Evolutionary conservation across 2,888 invertebrate species (phyloP), one percentile per base, ranked within the genome.

Genomic region (Lasioglossum figueresi): DNA sequence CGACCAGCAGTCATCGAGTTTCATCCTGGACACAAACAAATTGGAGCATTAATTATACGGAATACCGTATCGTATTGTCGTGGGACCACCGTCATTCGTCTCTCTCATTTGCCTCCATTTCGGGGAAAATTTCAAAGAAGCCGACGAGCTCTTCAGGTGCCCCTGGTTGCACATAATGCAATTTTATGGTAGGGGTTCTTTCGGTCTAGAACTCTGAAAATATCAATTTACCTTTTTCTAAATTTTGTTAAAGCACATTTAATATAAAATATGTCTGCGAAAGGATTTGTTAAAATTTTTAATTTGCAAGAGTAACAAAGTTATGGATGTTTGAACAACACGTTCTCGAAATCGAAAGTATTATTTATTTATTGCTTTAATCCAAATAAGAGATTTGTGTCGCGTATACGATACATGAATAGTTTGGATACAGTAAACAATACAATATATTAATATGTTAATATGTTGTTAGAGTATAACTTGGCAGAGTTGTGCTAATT

Each of bases 151-250:
- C 74, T 56, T 56, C 72, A 63, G 16, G n/a, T 19, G 48, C 31
- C 34, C 63, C 59, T n/a, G 56, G 56, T 1, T 48, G 37, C 66
- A 74, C 84, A 80, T 89, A 88, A 92, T 91, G 91, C 90, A 90
- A 90, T 92, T 92, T 93, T 43, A 43, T 43, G 43, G 4, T 43
- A 43, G 14, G 45, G 14, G 14, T 0, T 16, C 16, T 45, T 45
- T 16, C 16, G 4, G 10, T 45, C 16, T 16, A 45, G 45, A 45
- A 48, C 19, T 6, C 19, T 48, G 48, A 6, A 52, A 16, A 23
- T 23, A 52, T 23, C 23, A 6, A 52, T 52, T 52, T 23, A 8
- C 0, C 19, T 19, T 45, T 16, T 16, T 6, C 48, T 0, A 23
- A 2, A 52, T 52, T 23, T 52, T 52, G 6, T 23, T 2, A 52